A percentile compares a stretch with the other conserved stretches of the same genome.
Evolutionary conservation across 1,140 invertebrate genomes (phyloP).

Genomic region (Acromyrmex echinatior): DNA sequence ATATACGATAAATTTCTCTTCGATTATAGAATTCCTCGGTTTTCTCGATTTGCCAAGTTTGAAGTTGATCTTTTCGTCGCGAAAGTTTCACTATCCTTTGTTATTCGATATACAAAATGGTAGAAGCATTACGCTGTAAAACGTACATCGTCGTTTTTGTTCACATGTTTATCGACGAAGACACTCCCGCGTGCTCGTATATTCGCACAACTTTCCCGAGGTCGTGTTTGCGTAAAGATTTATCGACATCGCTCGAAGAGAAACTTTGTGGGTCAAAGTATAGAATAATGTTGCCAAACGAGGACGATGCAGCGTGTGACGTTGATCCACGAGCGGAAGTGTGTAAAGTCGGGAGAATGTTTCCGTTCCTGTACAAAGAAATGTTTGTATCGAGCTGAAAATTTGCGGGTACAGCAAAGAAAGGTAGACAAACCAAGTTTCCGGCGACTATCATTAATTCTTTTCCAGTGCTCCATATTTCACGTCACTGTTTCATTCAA

Average conservation of each 20-base stretch:
- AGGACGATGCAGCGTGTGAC: constrained; percentile 36
- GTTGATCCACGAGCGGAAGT: constrained; percentile 59
- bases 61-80: neutral
- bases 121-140: constrained; percentile 47
- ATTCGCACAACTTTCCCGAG: constrained; percentile 36
- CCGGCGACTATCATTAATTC: constrained; percentile 52
- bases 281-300: constrained; percentile 63
- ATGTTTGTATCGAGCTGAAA: constrained; percentile 55
- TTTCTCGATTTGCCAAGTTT: neutral
- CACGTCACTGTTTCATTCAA: neutral
- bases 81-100: constrained; percentile 22
- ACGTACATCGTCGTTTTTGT: constrained; percentile 45
- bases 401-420: constrained; percentile 35
- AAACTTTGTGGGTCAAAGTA: constrained; percentile 57
- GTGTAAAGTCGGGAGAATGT: constrained; percentile 46
- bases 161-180: constrained; percentile 55
- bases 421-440: constrained; percentile 34
- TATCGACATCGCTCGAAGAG: constrained; percentile 41
- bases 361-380: constrained; percentile 46
- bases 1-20: neutral
- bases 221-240: constrained; percentile 50
- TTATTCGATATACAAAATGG: constrained; percentile 25
- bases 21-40: neutral
- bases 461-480: constrained; percentile 22
- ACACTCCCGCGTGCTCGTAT: constrained; percentile 32